Evolutionary conservation across 1,140 invertebrate genomes (phyloP), one percentile per base, ranked within the genome.

Genomic region (Calycopis cecrops): DNA sequence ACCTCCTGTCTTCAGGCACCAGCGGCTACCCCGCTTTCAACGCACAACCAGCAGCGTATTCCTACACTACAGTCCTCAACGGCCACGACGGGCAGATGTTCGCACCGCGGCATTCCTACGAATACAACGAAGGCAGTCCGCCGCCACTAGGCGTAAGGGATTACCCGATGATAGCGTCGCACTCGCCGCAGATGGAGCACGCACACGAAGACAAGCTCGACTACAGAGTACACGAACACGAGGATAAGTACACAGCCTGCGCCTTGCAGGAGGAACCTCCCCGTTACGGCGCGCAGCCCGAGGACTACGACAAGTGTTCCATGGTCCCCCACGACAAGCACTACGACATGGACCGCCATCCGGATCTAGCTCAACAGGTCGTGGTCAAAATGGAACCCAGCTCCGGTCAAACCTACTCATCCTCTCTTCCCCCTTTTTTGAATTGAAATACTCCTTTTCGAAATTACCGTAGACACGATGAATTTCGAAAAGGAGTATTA

Each of bases 391-490:
- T 88, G 71, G 91, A 92, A 60, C 89, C 90, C 8, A 90, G 89
- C 60, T 82, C 69, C 9, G 69, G 73, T 6, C 92, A 91, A 71
- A 91, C 87, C 48, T 93, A 92, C 66, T 92, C 92, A 7, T 92
- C 92, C 6, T 90, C 92, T 40, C 82, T 93, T 78, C 92, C 92
- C 87, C 92, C 92, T 91, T 93, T 93, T 92, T 90, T 92, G 90
- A 93, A 93, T 88, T 93, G 90, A 92, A 88, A 88, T 88, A 88
- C 87, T 88, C 87, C 76, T 88, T 88, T 85, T 83, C 86, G 81
- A 88, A 88, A 87, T 85, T 87, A 76, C 83, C 84, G 57, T 78
- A 73, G 57, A 35, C 17, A 57, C 59, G 79, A 67, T 63, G 70
- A 86, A 87, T 87, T 87, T 87, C 81, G 84, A 87, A 85, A 87